Evolutionary conservation across 2,797 vertebrate species (phyloP).

Genomic region (Triplophysa yarkandensis): DNA sequence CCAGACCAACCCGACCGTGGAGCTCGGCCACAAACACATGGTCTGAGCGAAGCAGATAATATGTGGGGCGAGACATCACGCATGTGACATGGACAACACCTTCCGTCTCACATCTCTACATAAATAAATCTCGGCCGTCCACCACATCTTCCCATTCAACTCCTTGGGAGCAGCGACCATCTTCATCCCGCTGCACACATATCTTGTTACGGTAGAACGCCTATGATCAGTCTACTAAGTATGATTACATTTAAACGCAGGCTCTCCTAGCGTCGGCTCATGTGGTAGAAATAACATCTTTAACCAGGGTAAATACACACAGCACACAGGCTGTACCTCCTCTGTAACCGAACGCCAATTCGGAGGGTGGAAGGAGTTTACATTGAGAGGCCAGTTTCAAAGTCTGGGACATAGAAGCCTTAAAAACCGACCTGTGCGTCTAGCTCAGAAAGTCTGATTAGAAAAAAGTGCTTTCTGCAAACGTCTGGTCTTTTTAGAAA

Average conservation of each 20-base stretch:
- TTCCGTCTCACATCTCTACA: conserved; percentile 37
- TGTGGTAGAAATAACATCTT: conserved; percentile 52
- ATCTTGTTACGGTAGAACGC: conserved; percentile 38
- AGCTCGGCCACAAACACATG: neutral
- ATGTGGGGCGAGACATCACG: conserved; percentile 19
- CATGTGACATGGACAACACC: conserved; percentile 30
- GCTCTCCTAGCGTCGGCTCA: conserved; percentile 38
- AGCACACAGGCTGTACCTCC: conserved; percentile 25
- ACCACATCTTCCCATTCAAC: conserved; percentile 36
- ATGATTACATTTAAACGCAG: conserved; percentile 53
- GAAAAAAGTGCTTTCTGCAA: neutral
- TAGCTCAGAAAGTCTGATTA: conserved; percentile 16
- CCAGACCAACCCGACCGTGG: neutral
- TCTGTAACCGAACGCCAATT: conserved; percentile 37
- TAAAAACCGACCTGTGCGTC: neutral
- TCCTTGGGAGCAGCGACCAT: conserved; percentile 62
- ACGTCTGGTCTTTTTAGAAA: conserved; percentile 12
- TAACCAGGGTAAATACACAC: conserved; percentile 54
- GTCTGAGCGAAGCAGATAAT: conserved; percentile 1
- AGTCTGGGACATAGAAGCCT: conserved; percentile 3
- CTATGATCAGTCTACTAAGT: conserved; percentile 48
- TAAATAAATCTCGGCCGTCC: conserved; percentile 33
- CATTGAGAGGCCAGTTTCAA: conserved; percentile 42
- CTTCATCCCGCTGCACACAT: conserved; percentile 48
- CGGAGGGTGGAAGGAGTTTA: conserved; percentile 37